phyloP scores from a whole-genome alignment of 2,888 invertebrate species.

The Cryptocephalus moraei region DNA sequence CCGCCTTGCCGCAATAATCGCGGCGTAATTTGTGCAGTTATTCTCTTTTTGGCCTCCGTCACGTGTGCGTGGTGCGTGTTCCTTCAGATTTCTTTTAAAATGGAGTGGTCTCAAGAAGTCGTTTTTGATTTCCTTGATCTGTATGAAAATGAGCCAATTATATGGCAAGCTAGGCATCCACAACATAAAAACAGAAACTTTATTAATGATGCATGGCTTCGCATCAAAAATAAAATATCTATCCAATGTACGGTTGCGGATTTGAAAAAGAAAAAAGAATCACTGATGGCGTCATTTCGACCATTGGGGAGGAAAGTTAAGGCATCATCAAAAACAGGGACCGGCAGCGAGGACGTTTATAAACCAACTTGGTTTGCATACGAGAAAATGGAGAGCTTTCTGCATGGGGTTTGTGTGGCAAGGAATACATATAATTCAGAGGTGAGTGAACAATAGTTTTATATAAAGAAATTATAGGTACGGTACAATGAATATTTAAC shows the following conservation, averaged over 20 bases:
- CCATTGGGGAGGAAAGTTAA: conserved; percentile 1
- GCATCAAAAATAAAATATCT: conserved; percentile 1
- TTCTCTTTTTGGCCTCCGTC: no score
- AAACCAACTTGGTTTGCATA: background rate
- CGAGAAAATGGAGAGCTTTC: background rate
- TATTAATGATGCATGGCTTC: conserved; percentile 2
- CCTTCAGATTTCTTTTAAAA: no score
- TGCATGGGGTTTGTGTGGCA: no score
- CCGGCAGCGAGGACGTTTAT: background rate
- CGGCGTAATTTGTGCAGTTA: no score
- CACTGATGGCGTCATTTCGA: conserved; percentile 2
- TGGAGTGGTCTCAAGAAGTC: background rate
- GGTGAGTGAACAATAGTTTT: no score
- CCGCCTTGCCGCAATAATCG: no score
- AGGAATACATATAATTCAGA: no score
- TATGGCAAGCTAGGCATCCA: conserved; percentile 1
- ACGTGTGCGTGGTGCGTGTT: no score
- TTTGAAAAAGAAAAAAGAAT: conserved; percentile 4
- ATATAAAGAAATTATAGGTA: no score
- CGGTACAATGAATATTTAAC: no score
- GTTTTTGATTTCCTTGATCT: conserved; percentile 9
- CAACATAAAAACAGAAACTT: conserved; percentile 4
- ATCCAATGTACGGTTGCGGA: background rate
- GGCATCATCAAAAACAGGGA: background rate
- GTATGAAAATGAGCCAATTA: conserved; percentile 4